phyloP scores from a whole-genome alignment of 2,888 invertebrate genomes.

The Trachelus troglodyta region DNA sequence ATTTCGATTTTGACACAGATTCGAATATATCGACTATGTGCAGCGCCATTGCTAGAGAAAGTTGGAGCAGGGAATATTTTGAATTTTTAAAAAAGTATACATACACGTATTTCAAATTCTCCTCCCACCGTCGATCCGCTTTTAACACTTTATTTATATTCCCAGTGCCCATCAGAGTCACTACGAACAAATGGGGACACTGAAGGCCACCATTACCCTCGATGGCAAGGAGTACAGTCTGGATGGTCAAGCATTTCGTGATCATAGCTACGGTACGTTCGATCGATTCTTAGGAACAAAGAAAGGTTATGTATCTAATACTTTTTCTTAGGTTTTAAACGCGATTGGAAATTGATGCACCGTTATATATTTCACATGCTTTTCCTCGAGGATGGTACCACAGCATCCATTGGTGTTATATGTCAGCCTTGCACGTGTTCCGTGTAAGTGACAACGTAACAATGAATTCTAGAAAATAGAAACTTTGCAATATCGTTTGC shows the following conservation, averaged over 20 bases:
- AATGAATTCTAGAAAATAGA: not conserved
- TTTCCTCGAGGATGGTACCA: conserved; percentile 77
- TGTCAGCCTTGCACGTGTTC: conserved; percentile 79
- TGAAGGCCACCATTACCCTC: conserved; percentile 73
- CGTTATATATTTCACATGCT: conserved; percentile 84
- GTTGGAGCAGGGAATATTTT: conserved; percentile 79
- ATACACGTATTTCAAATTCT: not conserved
- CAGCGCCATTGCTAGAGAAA: conserved; percentile 79
- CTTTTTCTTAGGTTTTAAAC: conserved; percentile 70
- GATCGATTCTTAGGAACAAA: not conserved
- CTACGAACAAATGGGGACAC: conserved; percentile 82
- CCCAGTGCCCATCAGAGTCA: conserved; percentile 81
- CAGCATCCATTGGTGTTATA: conserved; percentile 78
- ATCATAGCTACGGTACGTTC: conserved; percentile 80
- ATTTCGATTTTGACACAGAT: conserved; percentile 82
- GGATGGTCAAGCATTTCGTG: conserved; percentile 77
- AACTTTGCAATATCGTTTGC: not conserved
- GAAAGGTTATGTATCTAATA: not conserved
- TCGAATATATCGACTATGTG: conserved; percentile 75
- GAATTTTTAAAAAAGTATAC: conserved; percentile 73
- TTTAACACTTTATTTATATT: not conserved
- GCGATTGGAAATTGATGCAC: conserved; percentile 82
- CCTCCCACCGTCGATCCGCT: not conserved
- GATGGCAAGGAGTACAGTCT: conserved; percentile 67
- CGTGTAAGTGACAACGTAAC: conserved; percentile 58